Conservation (phyloP, 2,797 vertebrate genomes). For the Coendou prehensilis region DNA sequence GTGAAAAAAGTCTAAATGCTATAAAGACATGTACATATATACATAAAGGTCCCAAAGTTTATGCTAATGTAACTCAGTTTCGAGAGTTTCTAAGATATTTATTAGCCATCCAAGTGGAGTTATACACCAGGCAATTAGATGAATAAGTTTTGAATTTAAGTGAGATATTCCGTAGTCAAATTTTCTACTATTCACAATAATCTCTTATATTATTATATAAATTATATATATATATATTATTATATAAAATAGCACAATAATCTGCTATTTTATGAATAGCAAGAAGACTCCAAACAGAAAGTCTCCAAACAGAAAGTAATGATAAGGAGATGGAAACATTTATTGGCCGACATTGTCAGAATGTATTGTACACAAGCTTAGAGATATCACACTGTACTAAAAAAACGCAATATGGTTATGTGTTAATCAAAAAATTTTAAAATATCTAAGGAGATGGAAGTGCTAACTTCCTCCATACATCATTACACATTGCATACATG, state of each 20-base stretch:
- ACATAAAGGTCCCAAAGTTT: accelerated
- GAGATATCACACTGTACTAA: not conserved
- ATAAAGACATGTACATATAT: not conserved
- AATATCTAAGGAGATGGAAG: not conserved
- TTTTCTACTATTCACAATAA: not conserved
- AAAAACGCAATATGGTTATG: not conserved
- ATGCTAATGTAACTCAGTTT: not conserved
- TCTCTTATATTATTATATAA: no score
- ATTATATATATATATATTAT: no score
- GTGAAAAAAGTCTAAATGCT: not conserved
- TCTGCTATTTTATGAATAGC: not conserved
- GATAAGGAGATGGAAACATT: not conserved
- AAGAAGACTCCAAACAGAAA: not conserved
- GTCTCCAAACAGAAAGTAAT: not conserved
- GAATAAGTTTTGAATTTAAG: not conserved
- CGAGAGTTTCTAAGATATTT: not conserved
- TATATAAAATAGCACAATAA: no score
- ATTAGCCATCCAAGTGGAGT: not conserved
- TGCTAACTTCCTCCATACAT: not conserved
- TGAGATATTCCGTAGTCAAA: not conserved
- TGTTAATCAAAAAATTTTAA: not conserved
- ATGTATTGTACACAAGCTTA: not conserved
- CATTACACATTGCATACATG: not conserved
- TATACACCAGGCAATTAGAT: not conserved
- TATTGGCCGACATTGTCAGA: not conserved